Conservation (phyloP, 2,113 vertebrate genomes). For the Saccopteryx leptura region DNA sequence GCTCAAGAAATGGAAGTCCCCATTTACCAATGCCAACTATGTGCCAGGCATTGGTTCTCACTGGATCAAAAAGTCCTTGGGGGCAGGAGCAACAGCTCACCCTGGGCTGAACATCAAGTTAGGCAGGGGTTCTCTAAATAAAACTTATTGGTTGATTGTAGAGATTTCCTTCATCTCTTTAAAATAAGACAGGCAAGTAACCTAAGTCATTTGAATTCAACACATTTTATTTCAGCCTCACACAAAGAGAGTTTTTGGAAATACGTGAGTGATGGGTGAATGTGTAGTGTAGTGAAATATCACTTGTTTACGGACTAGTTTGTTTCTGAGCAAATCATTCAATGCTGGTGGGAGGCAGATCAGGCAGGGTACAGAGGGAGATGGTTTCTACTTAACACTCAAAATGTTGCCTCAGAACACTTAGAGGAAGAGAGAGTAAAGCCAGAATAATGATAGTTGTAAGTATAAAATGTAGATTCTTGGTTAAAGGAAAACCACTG, state of each 20-base stretch:
- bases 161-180: neutral
- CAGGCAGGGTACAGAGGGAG: neutral
- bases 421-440: neutral
- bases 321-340: neutral
- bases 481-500: neutral
- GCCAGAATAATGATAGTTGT: neutral
- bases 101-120: neutral
- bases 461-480: neutral
- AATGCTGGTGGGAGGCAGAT: neutral
- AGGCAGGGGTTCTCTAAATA: neutral
- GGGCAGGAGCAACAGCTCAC: neutral
- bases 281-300: neutral
- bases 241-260: conserved; percentile 13
- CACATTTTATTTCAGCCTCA: conserved; percentile 53
- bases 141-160: neutral
- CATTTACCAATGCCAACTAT: neutral
- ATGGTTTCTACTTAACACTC: neutral
- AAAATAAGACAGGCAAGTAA: conserved; percentile 29
- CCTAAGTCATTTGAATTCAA: conserved; percentile 8
- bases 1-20: neutral
- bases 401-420: neutral
- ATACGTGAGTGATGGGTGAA: neutral
- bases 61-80: neutral
- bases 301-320: neutral
- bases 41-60: neutral